These are phyloP conservation scores for Tetragonula carbonaria DNA, from an alignment of 2,888 invertebrate genomes.

Conservation along the genomic window DNA sequence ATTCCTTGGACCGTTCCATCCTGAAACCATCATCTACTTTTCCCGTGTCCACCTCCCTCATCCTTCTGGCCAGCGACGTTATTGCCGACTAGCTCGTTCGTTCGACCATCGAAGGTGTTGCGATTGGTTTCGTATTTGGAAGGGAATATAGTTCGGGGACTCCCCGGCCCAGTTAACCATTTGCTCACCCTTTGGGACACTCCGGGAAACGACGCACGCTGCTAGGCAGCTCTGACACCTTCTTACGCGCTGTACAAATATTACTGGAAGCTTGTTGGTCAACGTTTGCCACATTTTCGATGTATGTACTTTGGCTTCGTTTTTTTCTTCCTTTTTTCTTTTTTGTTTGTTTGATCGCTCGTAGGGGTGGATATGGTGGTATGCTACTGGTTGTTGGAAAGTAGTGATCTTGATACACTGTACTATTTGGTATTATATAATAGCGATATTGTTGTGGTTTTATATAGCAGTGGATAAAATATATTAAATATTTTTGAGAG, in stretches of 20 bases:
- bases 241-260: constrained; percentile 42
- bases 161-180: constrained; percentile 83
- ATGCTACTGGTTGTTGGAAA: not conserved
- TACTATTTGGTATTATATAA: too few species aligned
- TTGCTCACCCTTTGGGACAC: constrained; percentile 74
- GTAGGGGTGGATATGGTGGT: not conserved
- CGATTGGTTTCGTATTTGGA: constrained; percentile 81
- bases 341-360: not conserved
- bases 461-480: too few species aligned
- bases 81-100: constrained; percentile 77
- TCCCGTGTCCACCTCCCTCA: constrained; percentile 27
- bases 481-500: too few species aligned
- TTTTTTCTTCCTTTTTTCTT: too few species aligned
- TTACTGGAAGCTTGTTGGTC: constrained; percentile 39
- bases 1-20: constrained; percentile 59
- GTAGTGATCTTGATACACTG: too few species aligned
- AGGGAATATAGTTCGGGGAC: constrained; percentile 82
- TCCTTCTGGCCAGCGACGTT: constrained; percentile 68
- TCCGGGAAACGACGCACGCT: constrained; percentile 27
- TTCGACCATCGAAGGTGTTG: constrained; percentile 79
- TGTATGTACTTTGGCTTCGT: constrained; percentile 30
- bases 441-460: too few species aligned
- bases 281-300: constrained; percentile 30
- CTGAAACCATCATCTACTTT: constrained; percentile 52
- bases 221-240: constrained; percentile 49